phyloP scores from a whole-genome alignment of 2,888 invertebrate species.

The Eugnorisma glareosa region DNA sequence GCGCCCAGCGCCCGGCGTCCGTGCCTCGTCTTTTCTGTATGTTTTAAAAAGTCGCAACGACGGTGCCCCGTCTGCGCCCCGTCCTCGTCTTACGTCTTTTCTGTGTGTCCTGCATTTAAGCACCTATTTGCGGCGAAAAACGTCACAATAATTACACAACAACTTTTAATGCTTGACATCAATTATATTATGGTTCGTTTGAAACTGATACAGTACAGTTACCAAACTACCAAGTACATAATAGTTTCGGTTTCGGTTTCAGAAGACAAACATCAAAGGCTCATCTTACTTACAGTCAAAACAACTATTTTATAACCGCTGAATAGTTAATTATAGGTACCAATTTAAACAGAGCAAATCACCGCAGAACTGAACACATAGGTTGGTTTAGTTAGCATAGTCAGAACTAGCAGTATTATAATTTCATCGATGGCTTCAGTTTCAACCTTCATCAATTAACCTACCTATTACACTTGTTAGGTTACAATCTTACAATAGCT shows the following conservation, averaged over 20 bases:
- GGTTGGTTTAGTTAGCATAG: neutral
- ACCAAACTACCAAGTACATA: conserved; percentile 11
- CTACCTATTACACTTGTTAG: no score
- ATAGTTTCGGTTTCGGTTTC: conserved; percentile 5
- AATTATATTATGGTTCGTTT: neutral
- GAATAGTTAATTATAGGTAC: neutral
- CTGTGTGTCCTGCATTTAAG: no score
- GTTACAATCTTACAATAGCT: no score
- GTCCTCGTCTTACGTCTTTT: no score
- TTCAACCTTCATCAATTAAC: neutral
- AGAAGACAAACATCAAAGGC: conserved; percentile 20
- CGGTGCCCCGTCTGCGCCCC: no score
- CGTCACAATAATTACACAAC: neutral
- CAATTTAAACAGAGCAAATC: neutral
- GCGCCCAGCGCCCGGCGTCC: no score
- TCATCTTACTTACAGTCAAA: neutral
- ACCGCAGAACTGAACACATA: neutral
- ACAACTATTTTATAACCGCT: conserved; percentile 6
- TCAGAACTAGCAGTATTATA: neutral
- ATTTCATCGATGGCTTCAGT: neutral
- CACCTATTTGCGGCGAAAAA: neutral
- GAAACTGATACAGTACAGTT: conserved; percentile 2
- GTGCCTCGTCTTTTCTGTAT: no score
- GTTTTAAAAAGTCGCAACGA: no score
- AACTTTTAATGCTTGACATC: neutral